phyloP scores from a whole-genome alignment of 2,113 vertebrate genomes.

The Cisticola juncidis region DNA sequence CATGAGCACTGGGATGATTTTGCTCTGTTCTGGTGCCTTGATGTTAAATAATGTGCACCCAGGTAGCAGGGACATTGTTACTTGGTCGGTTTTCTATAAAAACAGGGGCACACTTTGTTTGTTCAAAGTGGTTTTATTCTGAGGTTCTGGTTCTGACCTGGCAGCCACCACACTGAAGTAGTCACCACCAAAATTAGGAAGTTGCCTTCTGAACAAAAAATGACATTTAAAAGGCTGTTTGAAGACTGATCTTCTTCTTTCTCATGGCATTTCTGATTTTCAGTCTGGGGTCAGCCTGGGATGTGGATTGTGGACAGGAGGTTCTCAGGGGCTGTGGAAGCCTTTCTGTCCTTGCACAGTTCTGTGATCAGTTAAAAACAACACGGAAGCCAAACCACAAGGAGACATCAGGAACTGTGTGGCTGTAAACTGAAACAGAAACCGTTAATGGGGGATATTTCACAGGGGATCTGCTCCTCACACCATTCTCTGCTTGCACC shows the following conservation, averaged over 20 bases:
- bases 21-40: background rate
- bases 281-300: background rate
- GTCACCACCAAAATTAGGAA: background rate
- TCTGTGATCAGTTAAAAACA: background rate
- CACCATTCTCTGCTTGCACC: fast-evolving
- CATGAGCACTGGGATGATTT: background rate
- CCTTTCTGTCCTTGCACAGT: background rate
- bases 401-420: background rate
- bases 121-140: background rate
- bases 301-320: background rate
- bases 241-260: background rate
- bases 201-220: background rate
- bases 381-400: background rate
- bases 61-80: fast-evolving
- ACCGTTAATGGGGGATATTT: background rate
- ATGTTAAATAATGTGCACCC: background rate
- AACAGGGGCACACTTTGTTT: background rate
- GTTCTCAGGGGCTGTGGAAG: background rate
- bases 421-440: constrained; percentile 33
- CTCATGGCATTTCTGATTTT: background rate
- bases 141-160: background rate
- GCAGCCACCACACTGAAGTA: background rate
- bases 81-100: background rate
- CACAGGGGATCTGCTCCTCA: background rate
- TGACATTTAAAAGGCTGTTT: background rate